Evolutionary conservation across 2,113 vertebrate genomes (phyloP).

Genomic region (Hydrolagus affinis): DNA sequence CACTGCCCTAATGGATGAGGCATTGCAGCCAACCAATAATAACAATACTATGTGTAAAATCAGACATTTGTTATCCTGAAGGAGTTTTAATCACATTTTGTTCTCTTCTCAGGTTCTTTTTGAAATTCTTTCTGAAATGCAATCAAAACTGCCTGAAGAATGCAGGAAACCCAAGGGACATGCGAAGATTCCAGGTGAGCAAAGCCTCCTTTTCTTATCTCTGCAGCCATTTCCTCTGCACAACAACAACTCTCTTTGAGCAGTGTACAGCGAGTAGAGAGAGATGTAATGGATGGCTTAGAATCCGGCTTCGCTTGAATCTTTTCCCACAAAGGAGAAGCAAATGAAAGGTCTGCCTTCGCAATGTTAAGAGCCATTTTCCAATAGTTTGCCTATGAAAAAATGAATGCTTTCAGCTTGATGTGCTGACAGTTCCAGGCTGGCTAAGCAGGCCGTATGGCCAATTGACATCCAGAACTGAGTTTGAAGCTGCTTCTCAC

Average conservation of each 20-base stretch:
- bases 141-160: conserved; percentile 99
- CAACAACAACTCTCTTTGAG: conserved; percentile 11
- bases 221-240: conserved; percentile 14
- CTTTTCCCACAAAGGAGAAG: conserved; percentile 19
- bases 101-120: conserved; percentile 78
- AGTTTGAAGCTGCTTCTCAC: not conserved
- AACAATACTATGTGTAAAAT: conserved; percentile 15
- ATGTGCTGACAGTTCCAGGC: not conserved
- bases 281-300: conserved; percentile 26
- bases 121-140: conserved; percentile 98
- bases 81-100: conserved; percentile 31
- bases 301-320: conserved; percentile 16
- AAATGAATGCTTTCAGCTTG: not conserved
- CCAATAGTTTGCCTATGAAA: conserved; percentile 15
- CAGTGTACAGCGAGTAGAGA: conserved; percentile 1
- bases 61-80: conserved; percentile 2
- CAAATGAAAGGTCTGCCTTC: conserved; percentile 14
- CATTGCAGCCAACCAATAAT: conserved; percentile 8
- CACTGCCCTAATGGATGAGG: no score
- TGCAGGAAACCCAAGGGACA: conserved; percentile 94
- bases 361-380: not conserved
- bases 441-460: not conserved
- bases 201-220: not conserved
- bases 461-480: no score
- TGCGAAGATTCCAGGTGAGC: conserved; percentile 96